Base-by-base conservation (phyloP, 1,140 invertebrate genomes). In the Drosophila sturtevanti region DNA sequence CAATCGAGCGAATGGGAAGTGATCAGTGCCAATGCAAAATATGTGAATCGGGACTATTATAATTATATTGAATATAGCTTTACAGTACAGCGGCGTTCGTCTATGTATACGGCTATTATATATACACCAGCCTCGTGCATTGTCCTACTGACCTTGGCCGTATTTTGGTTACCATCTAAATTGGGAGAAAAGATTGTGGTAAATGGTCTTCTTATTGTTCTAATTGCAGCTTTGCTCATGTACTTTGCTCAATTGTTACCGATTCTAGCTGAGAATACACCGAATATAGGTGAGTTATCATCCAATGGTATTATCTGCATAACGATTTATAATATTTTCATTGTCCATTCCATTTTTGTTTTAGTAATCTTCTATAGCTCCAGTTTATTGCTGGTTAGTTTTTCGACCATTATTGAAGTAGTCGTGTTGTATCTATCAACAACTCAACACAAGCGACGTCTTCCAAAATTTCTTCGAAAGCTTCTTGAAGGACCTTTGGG, bases 81-180 rank as follows among this genome's bases (percentile, higher is more conserved):
- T 94, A 94, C 82, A 94, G 94, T 79, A 14, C 74, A 41, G 93
- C 95, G 95, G 73, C 93, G 93, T 35, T 94, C 95, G 1, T 92
- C 94, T 1, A 93, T 95, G 31, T 95, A 95, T 77, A 93, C 92
- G 22, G 93, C 94, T 18, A 89, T 95, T 34, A 92, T 95, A 35
- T 92, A 95, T 12, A 93, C 94, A 10, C 95, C 95, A 4, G 94
- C 94, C 4, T 72, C 85, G 93, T 95, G 94, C 27, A 93, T 95
- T 55, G 92, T 95, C 0, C 79, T 95, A 4, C 71, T 96, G 62
- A 94, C 93, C 0, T 77, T 96, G 27, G 87, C 93, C 5, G 93
- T 92, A 2, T 95, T 96, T 85, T 95, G 94, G 94, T 74, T 96
- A 56, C 95, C 95, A 12, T 94, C 95, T 0, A 93, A 94, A 69